Percentiles rank a stretch among this genome's conserved stretches.
phyloP scores from a whole-genome alignment of 2,888 invertebrate species.

The Nephrotoma appendiculata region DNA sequence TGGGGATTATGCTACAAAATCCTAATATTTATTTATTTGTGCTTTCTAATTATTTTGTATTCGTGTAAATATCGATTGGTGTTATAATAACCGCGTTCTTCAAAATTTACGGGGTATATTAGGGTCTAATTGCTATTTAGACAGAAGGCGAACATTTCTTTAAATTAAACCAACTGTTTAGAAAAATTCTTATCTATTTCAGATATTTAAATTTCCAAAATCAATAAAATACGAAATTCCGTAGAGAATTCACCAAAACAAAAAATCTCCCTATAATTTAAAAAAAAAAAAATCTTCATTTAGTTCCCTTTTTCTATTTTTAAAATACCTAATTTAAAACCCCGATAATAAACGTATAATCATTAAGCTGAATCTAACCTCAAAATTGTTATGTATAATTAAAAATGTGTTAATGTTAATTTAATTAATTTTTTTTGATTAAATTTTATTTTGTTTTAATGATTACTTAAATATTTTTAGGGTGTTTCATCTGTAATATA shows the following conservation, averaged over 20 bases:
- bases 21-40: neutral
- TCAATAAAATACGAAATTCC: neutral
- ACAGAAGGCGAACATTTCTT: neutral
- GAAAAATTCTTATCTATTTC: neutral
- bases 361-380: neutral
- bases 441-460: neutral
- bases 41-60: neutral
- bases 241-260: neutral
- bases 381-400: neutral
- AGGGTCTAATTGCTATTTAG: neutral
- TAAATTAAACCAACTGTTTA: neutral
- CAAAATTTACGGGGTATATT: neutral
- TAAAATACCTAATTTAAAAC: neutral
- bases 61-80: neutral
- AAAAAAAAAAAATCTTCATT: neutral
- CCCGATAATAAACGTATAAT: neutral
- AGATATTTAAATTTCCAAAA: neutral
- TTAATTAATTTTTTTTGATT: neutral
- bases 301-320: neutral
- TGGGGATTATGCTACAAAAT: neutral
- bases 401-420: neutral
- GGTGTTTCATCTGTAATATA: neutral
- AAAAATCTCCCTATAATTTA: neutral
- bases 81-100: neutral
- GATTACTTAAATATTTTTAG: neutral